phyloP scores from a whole-genome alignment of 2,113 vertebrate species.

The Platysteira castanea region DNA sequence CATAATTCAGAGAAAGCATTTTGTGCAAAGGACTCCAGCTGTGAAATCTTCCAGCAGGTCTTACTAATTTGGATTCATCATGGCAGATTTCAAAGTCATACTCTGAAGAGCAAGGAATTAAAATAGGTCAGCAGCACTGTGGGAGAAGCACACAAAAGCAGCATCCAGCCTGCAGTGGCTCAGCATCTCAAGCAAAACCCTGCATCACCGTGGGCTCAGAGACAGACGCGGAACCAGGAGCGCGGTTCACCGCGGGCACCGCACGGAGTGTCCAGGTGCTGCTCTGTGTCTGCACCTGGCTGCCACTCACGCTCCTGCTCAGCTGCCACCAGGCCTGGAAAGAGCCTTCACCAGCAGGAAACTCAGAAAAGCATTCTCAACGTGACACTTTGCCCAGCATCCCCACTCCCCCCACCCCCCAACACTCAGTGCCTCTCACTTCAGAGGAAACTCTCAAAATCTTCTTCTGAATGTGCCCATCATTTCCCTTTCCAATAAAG shows the following conservation, averaged over 20 bases:
- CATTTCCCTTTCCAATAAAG: background rate
- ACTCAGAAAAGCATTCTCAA: background rate
- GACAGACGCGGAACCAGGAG: background rate
- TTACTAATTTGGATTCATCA: background rate
- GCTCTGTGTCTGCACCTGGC: fast-evolving
- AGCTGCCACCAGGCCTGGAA: background rate
- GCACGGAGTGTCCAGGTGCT: background rate
- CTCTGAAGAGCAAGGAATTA: background rate
- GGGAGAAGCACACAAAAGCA: background rate
- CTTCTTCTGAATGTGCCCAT: background rate
- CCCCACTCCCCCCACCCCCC: background rate
- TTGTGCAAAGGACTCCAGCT: background rate
- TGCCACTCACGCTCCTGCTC: background rate
- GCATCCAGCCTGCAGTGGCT: background rate
- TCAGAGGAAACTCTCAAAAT: background rate
- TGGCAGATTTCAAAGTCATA: background rate
- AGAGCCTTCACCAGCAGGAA: background rate
- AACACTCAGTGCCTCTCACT: background rate
- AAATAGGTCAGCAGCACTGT: background rate
- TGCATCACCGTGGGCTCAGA: background rate
- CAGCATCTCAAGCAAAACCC: background rate
- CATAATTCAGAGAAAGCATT: background rate
- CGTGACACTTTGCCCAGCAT: background rate
- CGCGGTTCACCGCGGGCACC: background rate
- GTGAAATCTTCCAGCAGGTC: background rate